phyloP scores from a whole-genome alignment of 92 coral and sea anemone species.

The Siderastrea radians region DNA sequence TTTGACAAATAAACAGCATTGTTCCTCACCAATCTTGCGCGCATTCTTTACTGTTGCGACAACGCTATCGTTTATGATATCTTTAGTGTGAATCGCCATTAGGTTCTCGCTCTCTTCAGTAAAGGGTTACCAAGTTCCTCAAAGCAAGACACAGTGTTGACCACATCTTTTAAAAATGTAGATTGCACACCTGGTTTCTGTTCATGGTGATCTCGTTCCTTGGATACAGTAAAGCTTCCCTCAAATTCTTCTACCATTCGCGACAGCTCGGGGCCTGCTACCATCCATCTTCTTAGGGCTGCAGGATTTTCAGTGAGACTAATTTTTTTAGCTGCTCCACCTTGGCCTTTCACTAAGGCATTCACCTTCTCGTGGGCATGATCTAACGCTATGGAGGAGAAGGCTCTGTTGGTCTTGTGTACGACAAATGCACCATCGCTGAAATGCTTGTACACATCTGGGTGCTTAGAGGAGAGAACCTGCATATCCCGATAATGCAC shows the following conservation, averaged over 20 bases:
- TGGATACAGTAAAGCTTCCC: slow-evolving; percentile 45
- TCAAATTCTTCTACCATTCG: slow-evolving; percentile 75
- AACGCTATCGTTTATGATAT: slow-evolving; percentile 66
- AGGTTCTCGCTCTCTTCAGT: slow-evolving; percentile 67
- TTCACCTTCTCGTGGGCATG: slow-evolving; percentile 79
- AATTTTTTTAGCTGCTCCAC: slow-evolving; percentile 76
- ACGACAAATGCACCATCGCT: slow-evolving; percentile 74
- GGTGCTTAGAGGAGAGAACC: slow-evolving; percentile 52
- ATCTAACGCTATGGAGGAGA: slow-evolving; percentile 72
- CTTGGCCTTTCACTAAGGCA: slow-evolving; percentile 74
- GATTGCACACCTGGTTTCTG: slow-evolving; percentile 67
- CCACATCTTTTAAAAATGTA: slow-evolving; percentile 49
- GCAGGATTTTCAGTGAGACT: slow-evolving; percentile 75
- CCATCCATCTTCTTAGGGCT: slow-evolving; percentile 78
- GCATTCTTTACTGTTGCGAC: no score
- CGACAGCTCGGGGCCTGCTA: slow-evolving; percentile 77
- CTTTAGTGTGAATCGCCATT: slow-evolving; percentile 76
- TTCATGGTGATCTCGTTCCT: slow-evolving; percentile 58
- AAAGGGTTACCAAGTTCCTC: slow-evolving; percentile 78
- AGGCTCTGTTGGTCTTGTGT: slow-evolving; percentile 68
- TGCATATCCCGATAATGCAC: slow-evolving; percentile 65
- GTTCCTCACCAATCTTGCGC: slow-evolving; percentile 64
- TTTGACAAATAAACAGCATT: slow-evolving; percentile 54
- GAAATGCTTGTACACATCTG: slow-evolving; percentile 53
- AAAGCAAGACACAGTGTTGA: slow-evolving; percentile 45